Conservation (phyloP, 2,888 invertebrate genomes). For the Miltochrista miniata region DNA sequence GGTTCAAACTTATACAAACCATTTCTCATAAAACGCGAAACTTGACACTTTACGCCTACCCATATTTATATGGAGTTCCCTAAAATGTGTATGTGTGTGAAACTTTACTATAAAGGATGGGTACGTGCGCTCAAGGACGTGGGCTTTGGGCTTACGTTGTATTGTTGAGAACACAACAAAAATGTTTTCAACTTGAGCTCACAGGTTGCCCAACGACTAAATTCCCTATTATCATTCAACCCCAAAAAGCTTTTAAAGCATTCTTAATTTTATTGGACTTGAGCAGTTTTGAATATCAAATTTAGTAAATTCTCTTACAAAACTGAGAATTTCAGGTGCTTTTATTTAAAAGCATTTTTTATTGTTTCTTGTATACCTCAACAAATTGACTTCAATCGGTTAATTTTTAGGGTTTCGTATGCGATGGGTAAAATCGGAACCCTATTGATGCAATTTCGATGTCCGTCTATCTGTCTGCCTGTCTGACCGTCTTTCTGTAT, state of each 20-base stretch:
- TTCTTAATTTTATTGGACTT: constrained; percentile 52
- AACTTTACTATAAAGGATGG: constrained; percentile 28
- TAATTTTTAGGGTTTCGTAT: too few species aligned
- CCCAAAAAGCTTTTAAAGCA: constrained; percentile 54
- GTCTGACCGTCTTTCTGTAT: too few species aligned
- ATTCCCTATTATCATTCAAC: constrained; percentile 42
- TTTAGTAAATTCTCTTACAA: not conserved
- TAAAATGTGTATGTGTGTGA: constrained; percentile 31
- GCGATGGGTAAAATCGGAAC: too few species aligned
- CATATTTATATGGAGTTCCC: constrained; percentile 28
- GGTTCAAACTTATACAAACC: constrained; percentile 21
- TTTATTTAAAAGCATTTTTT: too few species aligned
- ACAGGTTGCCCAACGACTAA: constrained; percentile 14
- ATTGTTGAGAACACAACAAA: constrained; percentile 49
- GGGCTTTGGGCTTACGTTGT: constrained; percentile 43
- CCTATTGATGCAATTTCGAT: too few species aligned
- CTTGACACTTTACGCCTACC: constrained; percentile 40
- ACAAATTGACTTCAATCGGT: too few species aligned
- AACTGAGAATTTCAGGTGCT: too few species aligned
- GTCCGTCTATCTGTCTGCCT: too few species aligned
- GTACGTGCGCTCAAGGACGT: constrained; percentile 23
- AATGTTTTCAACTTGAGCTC: constrained; percentile 42
- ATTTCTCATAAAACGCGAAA: constrained; percentile 39
- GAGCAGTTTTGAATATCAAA: constrained; percentile 17
- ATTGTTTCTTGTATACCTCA: too few species aligned